Base-by-base conservation (phyloP, 2,113 vertebrate genomes). In the Scalopus aquaticus region DNA sequence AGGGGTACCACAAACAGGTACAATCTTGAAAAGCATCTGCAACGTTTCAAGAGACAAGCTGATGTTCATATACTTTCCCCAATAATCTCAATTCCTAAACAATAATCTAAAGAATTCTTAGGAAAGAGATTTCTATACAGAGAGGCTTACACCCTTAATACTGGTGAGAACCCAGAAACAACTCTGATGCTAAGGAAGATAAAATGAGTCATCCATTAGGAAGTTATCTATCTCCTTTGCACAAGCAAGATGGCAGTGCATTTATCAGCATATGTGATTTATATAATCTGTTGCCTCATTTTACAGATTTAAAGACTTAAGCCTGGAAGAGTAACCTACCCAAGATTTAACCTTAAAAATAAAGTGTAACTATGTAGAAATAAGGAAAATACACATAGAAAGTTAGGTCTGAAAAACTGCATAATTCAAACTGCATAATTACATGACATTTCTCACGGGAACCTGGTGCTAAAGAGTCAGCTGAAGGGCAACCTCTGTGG, bases 211-310 rank as follows among this genome's bases (percentile, higher is more conserved):
- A 42, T 19, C 39, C 4, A 3, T 0, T 8, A 32, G n/a, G 11
- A 56, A 56, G 54, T n/a, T 56, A 56, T 56, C 8, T 30, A 15
- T 32, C 5, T 49, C 62, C 28, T 22, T 24, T 5, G 22, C 19
- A 32, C 17, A 7, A 20, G 22, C 32, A 0, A 3, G 3, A 6
- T 2, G 28, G 3, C 5, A 12, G 39, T 2, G 3, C 17, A 12
- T 1, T 1, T 30, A 0, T 42, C 1, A 35, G 44, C n/a, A n/a
- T 16, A 19, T 1, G 49, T 4, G 26, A 60, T 9, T 72, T 7
- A 84, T 16, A 28, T 13, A 7, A 49, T 3, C 9, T 39, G 30
- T 17, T 37, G 42, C 6, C 10, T 32, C 54, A 44, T 12, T 54
- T 81, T 5, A 56, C n/a, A 72, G 35, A 62, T 24, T 10, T 28